These are phyloP conservation scores for Athalia circularis DNA, from an alignment of 2,888 invertebrate species.

Conservation along the genomic window DNA sequence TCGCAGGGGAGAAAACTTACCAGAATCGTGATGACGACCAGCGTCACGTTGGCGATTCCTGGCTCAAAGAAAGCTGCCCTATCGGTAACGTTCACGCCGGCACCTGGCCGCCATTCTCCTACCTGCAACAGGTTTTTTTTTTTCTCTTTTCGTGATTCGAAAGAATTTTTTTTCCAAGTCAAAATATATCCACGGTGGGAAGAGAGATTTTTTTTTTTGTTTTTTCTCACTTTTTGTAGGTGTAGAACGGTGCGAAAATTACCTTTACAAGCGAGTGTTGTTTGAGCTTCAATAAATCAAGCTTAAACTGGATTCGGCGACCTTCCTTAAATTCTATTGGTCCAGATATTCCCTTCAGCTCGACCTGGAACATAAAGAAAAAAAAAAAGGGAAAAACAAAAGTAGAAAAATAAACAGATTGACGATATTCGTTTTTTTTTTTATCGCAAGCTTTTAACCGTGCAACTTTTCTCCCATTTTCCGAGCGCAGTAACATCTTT, in stretches of 20 bases:
- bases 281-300: conserved; percentile 85
- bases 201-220: neutral
- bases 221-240: neutral
- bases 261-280: conserved; percentile 83
- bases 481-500: no score
- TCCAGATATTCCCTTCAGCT: conserved; percentile 87
- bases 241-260: conserved; percentile 34
- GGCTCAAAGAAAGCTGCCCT: conserved; percentile 83
- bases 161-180: neutral
- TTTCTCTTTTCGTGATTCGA: conserved; percentile 4
- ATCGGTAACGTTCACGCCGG: conserved; percentile 83
- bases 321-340: conserved; percentile 89
- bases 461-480: no score
- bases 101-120: conserved; percentile 84
- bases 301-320: conserved; percentile 82
- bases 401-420: no score
- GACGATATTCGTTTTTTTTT: no score
- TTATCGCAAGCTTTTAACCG: no score
- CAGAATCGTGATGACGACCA: conserved; percentile 86
- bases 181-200: conserved; percentile 4
- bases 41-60: conserved; percentile 83
- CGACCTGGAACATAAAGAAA: conserved; percentile 77
- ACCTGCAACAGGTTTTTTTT: conserved; percentile 71
- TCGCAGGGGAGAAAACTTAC: conserved; percentile 74
- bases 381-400: no score